These are phyloP conservation scores for Rhamphomyia laevipes DNA, from an alignment of 2,888 invertebrate genomes.

Conservation along the genomic window DNA sequence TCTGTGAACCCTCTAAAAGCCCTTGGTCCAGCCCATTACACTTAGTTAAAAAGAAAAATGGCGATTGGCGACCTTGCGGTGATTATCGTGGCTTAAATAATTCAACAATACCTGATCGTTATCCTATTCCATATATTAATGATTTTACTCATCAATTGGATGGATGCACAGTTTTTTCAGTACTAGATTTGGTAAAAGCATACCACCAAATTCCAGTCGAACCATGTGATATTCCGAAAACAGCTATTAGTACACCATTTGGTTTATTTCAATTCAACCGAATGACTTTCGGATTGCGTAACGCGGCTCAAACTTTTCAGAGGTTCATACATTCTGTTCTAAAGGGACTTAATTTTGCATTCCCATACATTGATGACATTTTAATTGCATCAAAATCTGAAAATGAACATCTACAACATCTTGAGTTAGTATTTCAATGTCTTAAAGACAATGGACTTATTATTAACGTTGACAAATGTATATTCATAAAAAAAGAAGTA, in stretches of 20 bases:
- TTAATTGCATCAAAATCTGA: conserved; percentile 8
- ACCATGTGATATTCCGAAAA: conserved; percentile 12
- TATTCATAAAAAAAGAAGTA: conserved; percentile 9
- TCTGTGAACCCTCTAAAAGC: not conserved
- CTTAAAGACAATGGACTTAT: conserved; percentile 17
- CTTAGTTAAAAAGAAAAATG: not conserved
- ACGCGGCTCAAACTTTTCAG: conserved; percentile 27
- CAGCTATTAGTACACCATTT: conserved; percentile 22
- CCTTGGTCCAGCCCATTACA: not conserved
- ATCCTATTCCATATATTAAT: conserved; percentile 8
- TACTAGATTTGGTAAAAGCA: conserved; percentile 13
- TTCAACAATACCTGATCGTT: conserved; percentile 5
- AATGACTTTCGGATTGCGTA: conserved; percentile 27
- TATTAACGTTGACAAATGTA: conserved; percentile 18
- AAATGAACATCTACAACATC: conserved; percentile 12
- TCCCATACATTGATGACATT: conserved; percentile 18
- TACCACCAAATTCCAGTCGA: conserved; percentile 9
- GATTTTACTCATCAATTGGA: conserved; percentile 2
- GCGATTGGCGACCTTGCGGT: conserved; percentile 2
- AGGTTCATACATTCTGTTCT: conserved; percentile 24
- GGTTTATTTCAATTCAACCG: conserved; percentile 18
- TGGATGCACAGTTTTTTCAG: conserved; percentile 14
- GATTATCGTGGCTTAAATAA: conserved; percentile 9
- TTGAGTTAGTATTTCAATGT: conserved; percentile 15
- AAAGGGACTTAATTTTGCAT: conserved; percentile 18